These are phyloP conservation scores for Parazoanthus swiftii DNA, from an alignment of 92 coral and sea anemone species.

Conservation along the genomic window DNA sequence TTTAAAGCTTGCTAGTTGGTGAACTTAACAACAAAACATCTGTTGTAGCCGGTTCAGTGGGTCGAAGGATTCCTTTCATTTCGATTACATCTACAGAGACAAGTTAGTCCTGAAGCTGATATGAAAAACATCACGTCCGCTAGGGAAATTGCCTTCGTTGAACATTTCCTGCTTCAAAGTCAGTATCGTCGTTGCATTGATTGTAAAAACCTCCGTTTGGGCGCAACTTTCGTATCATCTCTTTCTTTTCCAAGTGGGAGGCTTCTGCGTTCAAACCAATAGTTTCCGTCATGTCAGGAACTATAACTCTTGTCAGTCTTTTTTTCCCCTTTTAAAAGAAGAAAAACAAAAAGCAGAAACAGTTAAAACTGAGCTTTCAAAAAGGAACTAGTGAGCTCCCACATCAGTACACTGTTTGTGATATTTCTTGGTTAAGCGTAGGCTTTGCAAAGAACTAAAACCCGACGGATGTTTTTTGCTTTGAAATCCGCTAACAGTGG, in stretches of 20 bases:
- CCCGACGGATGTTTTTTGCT: no score
- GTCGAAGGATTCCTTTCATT: neutral
- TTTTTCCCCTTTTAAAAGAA: neutral
- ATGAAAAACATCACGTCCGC: neutral
- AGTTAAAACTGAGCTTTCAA: no score
- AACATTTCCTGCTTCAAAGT: neutral
- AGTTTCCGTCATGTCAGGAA: neutral
- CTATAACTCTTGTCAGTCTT: neutral
- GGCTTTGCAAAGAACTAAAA: no score
- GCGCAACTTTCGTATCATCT: neutral
- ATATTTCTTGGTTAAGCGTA: no score
- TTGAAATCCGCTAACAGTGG: no score
- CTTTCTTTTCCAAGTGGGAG: neutral
- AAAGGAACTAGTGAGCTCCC: no score
- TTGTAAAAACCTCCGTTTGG: no score
- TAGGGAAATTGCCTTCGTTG: neutral
- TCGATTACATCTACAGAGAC: no score
- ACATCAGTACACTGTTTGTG: no score
- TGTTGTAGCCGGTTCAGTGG: neutral
- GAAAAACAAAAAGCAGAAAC: no score
- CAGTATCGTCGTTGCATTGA: neutral
- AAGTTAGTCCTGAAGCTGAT: neutral
- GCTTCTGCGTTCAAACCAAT: neutral
- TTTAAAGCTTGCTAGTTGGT: neutral
- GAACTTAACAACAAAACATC: neutral